Evolutionary conservation across 2,797 vertebrate genomes (phyloP), one percentile per base, ranked within the genome.

Genomic region (Brotula barbata): DNA sequence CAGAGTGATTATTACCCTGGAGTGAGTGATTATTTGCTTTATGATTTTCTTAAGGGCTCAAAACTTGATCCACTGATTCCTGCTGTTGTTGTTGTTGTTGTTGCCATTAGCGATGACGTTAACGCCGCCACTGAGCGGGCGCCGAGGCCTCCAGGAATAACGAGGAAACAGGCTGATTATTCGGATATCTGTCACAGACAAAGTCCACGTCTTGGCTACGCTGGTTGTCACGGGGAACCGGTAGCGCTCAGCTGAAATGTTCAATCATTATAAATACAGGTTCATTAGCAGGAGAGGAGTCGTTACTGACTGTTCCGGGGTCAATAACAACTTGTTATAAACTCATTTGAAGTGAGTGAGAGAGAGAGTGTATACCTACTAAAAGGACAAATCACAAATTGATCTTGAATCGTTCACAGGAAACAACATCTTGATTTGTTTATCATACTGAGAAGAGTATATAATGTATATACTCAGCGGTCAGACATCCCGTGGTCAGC

Each of bases 221-320:
- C 28, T 39, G 14, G 8, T 37, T 34, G 47, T 68, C 55, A 60
- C 7, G 10, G 58, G 51, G 36, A 64, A 37, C 25, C 3, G 1
- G 56, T n/a, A 50, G 40, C 7, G 15, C 28, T 52, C 16, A 17
- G 33, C 10, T 37, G 28, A 28, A 21, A 65, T 50, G 43, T 46
- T 70, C 62, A 49, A 68, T 68, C 64, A 47, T 68, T 43, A 61
- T 28, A 8, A n/a, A 22, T 66, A 25, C 40, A 66, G 53, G 36
- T 57, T 74, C 57, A 68, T 69, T 70, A 69, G 51, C 64, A 47
- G 25, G 7, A 62, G 56, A 50, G 63, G 58, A 64, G 46, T 65
- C 68, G 69, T 72, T 72, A 57, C 19, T 16, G 21, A 1, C 11
- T 56, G 17, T 17, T 16, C 13, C 20, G 60, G 60, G 50, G 25